These are phyloP conservation scores for Dynastes grantii DNA, from an alignment of 2,888 invertebrate genomes.

Conservation along the genomic window DNA sequence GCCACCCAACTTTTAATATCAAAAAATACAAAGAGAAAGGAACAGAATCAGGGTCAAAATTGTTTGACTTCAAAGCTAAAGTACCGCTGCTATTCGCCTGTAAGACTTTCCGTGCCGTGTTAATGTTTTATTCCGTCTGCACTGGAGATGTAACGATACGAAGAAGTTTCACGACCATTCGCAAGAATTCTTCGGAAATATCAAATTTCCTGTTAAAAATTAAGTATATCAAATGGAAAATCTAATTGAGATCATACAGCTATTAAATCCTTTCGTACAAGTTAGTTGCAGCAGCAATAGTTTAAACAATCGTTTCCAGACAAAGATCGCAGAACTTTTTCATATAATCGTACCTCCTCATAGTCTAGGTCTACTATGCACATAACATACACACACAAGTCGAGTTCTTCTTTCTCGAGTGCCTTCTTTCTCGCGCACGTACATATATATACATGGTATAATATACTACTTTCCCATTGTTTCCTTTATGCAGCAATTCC, in stretches of 20 bases:
- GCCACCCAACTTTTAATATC: too few relatives aligned
- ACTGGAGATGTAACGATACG: too few relatives aligned
- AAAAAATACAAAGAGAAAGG: not conserved
- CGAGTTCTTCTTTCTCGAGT: not conserved
- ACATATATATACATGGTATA: conserved; percentile 54
- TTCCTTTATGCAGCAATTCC: conserved; percentile 69
- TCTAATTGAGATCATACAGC: too few relatives aligned
- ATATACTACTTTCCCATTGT: conserved; percentile 60
- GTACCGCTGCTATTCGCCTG: conserved; percentile 49
- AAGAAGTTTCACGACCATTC: too few relatives aligned
- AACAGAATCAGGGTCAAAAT: conserved; percentile 15
- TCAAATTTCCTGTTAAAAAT: too few relatives aligned
- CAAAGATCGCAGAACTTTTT: too few relatives aligned
- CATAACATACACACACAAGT: not conserved
- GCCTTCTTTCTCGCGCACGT: conserved; percentile 32
- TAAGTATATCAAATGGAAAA: too few relatives aligned
- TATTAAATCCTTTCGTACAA: too few relatives aligned
- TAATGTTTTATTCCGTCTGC: conserved; percentile 56
- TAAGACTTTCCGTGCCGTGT: conserved; percentile 51
- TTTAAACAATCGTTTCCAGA: not conserved
- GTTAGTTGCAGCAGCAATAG: not conserved
- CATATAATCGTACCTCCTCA: not conserved
- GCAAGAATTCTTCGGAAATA: too few relatives aligned
- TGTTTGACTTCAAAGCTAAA: conserved; percentile 43
- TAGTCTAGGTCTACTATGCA: not conserved